Evolutionary conservation across 2,888 invertebrate species (phyloP).

Genomic region (Lumbricus terrestris): DNA sequence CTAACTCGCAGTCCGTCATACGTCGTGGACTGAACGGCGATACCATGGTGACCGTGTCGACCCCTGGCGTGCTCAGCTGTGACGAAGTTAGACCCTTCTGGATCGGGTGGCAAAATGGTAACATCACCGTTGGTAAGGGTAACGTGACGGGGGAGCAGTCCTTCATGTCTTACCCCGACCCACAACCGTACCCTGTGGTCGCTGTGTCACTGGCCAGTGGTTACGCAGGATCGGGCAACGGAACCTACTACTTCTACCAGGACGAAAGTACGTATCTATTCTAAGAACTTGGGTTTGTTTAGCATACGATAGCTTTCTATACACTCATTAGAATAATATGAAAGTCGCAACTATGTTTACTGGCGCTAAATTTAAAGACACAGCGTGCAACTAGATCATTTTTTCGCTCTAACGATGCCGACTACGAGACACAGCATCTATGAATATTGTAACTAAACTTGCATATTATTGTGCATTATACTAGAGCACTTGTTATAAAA

Average conservation of each 20-base stretch:
- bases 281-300: background rate
- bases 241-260: conserved; percentile 19
- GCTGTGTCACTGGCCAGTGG: conserved; percentile 25
- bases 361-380: no score
- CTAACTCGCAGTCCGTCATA: conserved; percentile 15
- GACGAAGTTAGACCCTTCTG: conserved; percentile 20
- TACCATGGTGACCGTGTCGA: background rate
- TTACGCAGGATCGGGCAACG: conserved; percentile 17
- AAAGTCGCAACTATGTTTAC: background rate
- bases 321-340: background rate
- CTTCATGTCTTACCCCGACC: conserved; percentile 11
- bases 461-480: no score
- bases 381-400: no score
- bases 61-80: conserved; percentile 25
- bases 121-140: conserved; percentile 19
- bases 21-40: conserved; percentile 14
- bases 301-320: background rate
- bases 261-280: conserved; percentile 17
- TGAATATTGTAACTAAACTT: no score
- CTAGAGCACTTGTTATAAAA: no score
- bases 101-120: conserved; percentile 24
- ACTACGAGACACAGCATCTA: no score
- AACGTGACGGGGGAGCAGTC: background rate
- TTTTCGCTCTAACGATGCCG: no score
- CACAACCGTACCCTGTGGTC: background rate